Evolutionary conservation across 2,888 invertebrate species (phyloP), one percentile per base, ranked within the genome.

Genomic region (Amiota communis): DNA sequence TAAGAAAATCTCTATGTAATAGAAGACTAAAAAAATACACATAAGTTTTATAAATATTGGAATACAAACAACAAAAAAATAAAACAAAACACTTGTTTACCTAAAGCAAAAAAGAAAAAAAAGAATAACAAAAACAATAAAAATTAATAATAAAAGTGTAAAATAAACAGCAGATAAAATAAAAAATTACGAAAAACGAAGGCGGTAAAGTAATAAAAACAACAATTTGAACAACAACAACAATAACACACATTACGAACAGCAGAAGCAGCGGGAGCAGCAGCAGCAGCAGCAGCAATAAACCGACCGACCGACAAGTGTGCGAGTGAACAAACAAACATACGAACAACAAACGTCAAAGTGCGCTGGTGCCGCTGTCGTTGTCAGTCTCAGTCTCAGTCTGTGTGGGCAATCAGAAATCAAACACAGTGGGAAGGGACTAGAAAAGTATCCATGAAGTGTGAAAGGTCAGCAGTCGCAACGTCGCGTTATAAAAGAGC

Each of bases 391-490:
- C 53, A 20, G 59, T 20, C 15, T 59, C 59, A 59, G 59, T 11
- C 59, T 59, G 17, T 59, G 59, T 59, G 17, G 59, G 20, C 47
- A 71, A 74, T 46, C 57, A 73, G 70, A 63, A 70, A 51, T 56
- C 51, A 36, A 36, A 36, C 36, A 36, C n/a, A 68, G 77, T 79
- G 79, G 76, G 77, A 77, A 80, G 77, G 76, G 75, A 78, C 73
- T 71, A 78, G 77, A 80, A 86, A 86, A 83, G 79, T 80, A 80
- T 86, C 79, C 79, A 80, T 78, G 82, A 86, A 88, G 85, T 87
- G 82, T 77, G 82, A 88, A 88, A 87, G 88, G 88, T 87, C 87
- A 87, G 88, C 87, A 87, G 88, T 88, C 84, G 83, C 81, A 81
- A 63, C 63, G 20, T 59, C 4, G n/a, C n/a, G 12, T 8, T 53